A percentile compares a stretch with the other conserved stretches of the same genome.
Conservation (phyloP, 2,113 vertebrate genomes). For the Saccopteryx leptura region DNA sequence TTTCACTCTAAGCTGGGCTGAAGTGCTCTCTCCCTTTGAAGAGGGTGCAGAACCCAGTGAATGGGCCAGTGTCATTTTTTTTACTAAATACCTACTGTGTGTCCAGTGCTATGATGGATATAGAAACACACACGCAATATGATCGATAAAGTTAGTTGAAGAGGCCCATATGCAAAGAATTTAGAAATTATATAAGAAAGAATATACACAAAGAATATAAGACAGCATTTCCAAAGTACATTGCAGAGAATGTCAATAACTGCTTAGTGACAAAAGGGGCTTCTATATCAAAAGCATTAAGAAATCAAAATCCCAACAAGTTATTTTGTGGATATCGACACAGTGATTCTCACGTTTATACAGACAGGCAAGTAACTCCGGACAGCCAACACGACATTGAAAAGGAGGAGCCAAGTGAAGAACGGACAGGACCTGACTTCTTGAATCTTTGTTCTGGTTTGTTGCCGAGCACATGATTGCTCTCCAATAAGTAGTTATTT, state of each 20-base stretch:
- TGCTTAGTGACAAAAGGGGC: background rate
- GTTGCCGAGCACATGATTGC: background rate
- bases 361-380: background rate
- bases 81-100: background rate
- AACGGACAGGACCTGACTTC: background rate
- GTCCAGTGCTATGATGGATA: background rate
- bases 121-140: background rate
- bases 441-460: background rate
- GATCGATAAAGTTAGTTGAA: background rate
- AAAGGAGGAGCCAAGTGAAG: background rate
- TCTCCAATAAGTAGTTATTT: constrained; percentile 8
- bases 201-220: background rate
- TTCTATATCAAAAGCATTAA: constrained; percentile 11
- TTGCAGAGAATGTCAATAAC: background rate
- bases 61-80: background rate
- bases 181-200: background rate
- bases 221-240: background rate
- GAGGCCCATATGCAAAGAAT: background rate
- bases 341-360: background rate
- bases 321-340: background rate
- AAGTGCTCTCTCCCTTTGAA: background rate
- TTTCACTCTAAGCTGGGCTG: background rate
- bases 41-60: background rate
- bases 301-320: background rate
- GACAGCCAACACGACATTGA: background rate